Evolutionary conservation across 1,140 invertebrate species (phyloP), one percentile per base, ranked within the genome.

Genomic region (Ditylenchus dipsaci): DNA sequence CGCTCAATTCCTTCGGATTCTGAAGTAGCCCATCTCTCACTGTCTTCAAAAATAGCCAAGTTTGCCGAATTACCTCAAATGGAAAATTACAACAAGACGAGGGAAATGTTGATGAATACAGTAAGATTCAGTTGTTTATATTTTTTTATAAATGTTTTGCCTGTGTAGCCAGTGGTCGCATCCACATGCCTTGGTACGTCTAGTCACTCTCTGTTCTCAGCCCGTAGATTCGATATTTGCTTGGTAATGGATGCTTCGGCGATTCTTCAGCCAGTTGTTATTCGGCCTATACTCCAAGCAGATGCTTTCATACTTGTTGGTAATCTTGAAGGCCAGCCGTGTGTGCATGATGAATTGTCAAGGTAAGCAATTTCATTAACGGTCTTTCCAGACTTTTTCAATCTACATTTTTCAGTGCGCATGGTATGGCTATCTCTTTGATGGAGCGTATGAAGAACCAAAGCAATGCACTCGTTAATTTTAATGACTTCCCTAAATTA

Each of bases 181-280:
- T 61, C 59, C 27, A 30, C 19, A 8, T 61, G 59, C 29, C 38
- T 43, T 21, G 29, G 19, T 19, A n/a, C 29, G 38, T 21, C 59
- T 21, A 61, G 29, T 61, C 59, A 61, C 13, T 61, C 59, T 21
- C 13, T 61, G 27, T 61, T 61, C 59, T 30, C 29, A 21, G 29
- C 29, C 8, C 59, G 59, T 7, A 21, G 29, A 8, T 61, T 61
- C 59, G 59, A 61, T 43, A 21, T 61, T 21, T 61, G 59, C 29
- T 19, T 61, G 19, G 59, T 61, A n/a, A 3, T 26, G 8, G 29
- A 61, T 61, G 59, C 59, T 7, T 43, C 27, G n/a, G 26, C 27
- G 13, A 61, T 61, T 29, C 19, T 61, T n/a, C 5, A 61, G n/a
- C 59, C 59, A 61, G 29, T n/a, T 19, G 19, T 61, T 30, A 61